phyloP scores from a whole-genome alignment of 2,113 vertebrate species.

The Paralichthys olivaceus region DNA sequence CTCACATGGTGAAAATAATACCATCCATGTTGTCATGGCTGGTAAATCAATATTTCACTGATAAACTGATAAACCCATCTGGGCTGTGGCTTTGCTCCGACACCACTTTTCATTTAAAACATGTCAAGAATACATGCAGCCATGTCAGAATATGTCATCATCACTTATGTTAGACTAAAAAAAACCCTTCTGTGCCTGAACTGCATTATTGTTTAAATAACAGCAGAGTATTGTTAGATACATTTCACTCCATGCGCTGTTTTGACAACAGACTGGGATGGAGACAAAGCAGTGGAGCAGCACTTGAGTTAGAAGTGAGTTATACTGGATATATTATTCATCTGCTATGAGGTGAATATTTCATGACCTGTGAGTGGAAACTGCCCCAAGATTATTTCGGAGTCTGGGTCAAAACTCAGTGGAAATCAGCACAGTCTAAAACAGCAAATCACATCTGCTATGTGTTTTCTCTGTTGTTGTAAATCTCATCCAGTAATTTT shows the following conservation, averaged over 20 bases:
- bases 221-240: slow-evolving; percentile 24
- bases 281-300: slow-evolving; percentile 32
- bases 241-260: slow-evolving; percentile 20
- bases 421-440: slow-evolving; percentile 55
- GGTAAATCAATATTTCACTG: not conserved
- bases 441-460: slow-evolving; percentile 37
- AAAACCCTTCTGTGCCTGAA: not conserved
- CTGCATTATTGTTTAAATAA: slow-evolving; percentile 25
- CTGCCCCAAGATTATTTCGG: slow-evolving; percentile 57
- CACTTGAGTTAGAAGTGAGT: slow-evolving; percentile 46
- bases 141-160: slow-evolving; percentile 14
- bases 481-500: slow-evolving; percentile 31
- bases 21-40: not conserved
- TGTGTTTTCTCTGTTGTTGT: slow-evolving; percentile 23
- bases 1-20: not conserved
- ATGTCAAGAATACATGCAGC: slow-evolving; percentile 24
- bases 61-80: not conserved
- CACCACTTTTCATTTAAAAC: slow-evolving; percentile 16
- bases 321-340: slow-evolving; percentile 68
- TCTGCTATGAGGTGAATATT: slow-evolving; percentile 65
- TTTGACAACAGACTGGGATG: slow-evolving; percentile 34
- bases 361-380: slow-evolving; percentile 56
- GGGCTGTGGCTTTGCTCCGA: not conserved
- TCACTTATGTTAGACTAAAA: slow-evolving; percentile 8
- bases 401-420: slow-evolving; percentile 70